A percentile compares a stretch with the other conserved stretches of the same genome.
Evolutionary conservation across 2,113 vertebrate genomes (phyloP).

Genomic region (Pongo pygmaeus): DNA sequence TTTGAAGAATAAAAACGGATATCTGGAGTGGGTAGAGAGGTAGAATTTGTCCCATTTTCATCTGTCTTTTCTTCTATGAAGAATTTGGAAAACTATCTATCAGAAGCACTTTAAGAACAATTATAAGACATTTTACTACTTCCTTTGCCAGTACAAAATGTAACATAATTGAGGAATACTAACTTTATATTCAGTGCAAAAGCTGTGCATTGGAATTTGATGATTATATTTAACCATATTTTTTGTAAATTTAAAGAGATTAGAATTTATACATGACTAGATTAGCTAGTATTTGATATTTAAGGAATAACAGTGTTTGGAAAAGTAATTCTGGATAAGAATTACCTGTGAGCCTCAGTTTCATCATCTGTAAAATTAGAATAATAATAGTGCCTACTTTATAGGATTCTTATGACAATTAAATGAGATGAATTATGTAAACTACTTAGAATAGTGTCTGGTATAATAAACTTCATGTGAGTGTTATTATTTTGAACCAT

Average conservation of each 20-base stretch:
- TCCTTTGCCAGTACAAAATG: constrained; percentile 9
- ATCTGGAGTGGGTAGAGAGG: neutral
- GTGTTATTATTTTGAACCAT: constrained; percentile 44
- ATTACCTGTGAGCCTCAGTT: neutral
- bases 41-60: constrained; percentile 32
- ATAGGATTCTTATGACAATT: neutral
- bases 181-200: constrained; percentile 27
- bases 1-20: constrained; percentile 40
- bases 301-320: neutral
- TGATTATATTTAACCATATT: constrained; percentile 14
- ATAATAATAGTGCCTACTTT: neutral
- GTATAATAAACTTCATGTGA: neutral
- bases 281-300: constrained; percentile 26
- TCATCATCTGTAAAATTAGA: constrained; percentile 11
- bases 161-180: constrained; percentile 3
- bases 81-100: neutral
- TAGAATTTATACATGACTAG: neutral
- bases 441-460: neutral
- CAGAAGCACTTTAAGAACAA: neutral
- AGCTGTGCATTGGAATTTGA: constrained; percentile 19
- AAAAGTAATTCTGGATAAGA: constrained; percentile 45
- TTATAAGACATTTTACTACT: neutral
- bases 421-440: constrained; percentile 32
- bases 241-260: neutral
- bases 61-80: neutral